Evolutionary conservation across 2,797 vertebrate genomes (phyloP).

Genomic region (Enteromius argenteus): DNA sequence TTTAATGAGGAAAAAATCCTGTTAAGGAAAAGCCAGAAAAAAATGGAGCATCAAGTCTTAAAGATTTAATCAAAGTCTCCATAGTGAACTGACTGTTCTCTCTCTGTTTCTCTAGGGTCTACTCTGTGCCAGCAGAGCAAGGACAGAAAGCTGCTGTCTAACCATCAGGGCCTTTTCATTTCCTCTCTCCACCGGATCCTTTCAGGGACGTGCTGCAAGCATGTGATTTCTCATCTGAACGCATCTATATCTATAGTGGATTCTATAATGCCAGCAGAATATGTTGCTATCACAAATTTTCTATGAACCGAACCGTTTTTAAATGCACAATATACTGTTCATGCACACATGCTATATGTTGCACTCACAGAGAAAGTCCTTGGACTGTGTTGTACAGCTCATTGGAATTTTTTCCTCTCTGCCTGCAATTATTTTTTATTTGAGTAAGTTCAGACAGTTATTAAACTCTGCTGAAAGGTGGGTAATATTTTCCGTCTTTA

Average conservation of each 20-base stretch:
- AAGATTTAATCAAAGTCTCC: conserved; percentile 31
- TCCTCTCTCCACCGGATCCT: conserved; percentile 48
- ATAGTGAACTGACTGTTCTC: conserved; percentile 13
- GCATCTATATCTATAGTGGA: conserved; percentile 61
- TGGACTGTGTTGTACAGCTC: background rate
- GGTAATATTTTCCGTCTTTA: background rate
- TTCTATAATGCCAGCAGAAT: conserved; percentile 1
- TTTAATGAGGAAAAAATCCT: background rate
- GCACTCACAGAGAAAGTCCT: conserved; percentile 12
- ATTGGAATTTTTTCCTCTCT: background rate
- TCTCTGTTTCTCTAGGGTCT: conserved; percentile 71
- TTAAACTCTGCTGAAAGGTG: background rate
- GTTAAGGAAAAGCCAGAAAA: background rate
- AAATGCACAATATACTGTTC: conserved; percentile 3
- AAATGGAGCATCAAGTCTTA: conserved; percentile 1
- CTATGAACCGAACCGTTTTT: background rate
- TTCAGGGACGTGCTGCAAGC: conserved; percentile 24
- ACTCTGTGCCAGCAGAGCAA: conserved; percentile 79
- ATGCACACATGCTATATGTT: conserved; percentile 11
- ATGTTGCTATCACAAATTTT: conserved; percentile 3
- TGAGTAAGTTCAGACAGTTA: background rate
- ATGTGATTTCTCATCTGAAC: conserved; percentile 18
- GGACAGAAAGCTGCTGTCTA: conserved; percentile 76
- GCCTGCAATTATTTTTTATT: background rate
- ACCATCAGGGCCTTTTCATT: conserved; percentile 49